Conservation (phyloP, 2,797 vertebrate genomes). For the Anguilla megastoma region DNA sequence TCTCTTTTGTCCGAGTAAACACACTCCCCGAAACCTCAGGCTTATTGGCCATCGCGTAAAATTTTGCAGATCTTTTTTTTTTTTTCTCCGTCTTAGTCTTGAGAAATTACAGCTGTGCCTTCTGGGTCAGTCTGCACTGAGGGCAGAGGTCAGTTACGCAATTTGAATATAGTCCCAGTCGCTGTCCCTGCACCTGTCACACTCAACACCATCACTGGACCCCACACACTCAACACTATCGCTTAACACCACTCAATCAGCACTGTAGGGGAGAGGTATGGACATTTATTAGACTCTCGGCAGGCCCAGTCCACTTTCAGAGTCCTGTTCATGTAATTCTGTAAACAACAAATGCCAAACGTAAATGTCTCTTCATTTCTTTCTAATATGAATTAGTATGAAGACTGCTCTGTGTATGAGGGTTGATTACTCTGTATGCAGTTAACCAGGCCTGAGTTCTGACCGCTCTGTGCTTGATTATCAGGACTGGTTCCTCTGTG, state of each 20-base stretch:
- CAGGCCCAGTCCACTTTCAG: neutral
- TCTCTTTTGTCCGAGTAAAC: neutral
- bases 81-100: neutral
- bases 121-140: neutral
- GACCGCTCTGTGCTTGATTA: neutral
- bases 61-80: neutral
- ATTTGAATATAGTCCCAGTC: neutral
- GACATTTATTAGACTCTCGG: neutral
- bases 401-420: neutral
- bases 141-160: neutral
- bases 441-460: neutral
- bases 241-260: neutral
- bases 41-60: neutral
- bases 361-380: neutral
- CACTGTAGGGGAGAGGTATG: neutral
- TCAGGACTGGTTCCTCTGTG: neutral
- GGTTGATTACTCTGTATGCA: neutral
- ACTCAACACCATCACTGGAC: neutral
- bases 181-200: neutral
- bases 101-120: neutral
- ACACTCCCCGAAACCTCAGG: neutral
- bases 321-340: neutral
- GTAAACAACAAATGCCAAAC: neutral
- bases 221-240: neutral
- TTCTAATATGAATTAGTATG: neutral